Base-by-base conservation (phyloP, 2,113 vertebrate species). In the Calypte anna region DNA sequence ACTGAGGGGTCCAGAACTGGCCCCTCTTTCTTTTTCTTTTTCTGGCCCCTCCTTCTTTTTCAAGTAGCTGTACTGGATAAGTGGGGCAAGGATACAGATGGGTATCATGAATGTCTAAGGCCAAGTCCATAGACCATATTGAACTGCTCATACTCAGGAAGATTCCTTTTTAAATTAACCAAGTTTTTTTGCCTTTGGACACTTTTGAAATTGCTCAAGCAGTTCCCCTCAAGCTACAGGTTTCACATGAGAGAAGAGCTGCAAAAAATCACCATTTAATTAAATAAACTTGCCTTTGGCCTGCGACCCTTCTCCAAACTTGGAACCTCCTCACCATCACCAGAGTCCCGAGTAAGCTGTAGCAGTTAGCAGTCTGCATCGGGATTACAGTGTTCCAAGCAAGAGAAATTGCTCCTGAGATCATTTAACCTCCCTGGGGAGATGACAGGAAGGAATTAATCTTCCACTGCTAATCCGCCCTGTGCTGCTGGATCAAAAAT, bases 371-470 rank as follows among this genome's bases (percentile, higher is more conserved):
- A 55, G 75, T 44, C 86, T 94, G 89, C 96, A 97, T 85, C 64
- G 10, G 74, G 54, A 97, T 96, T 97, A 95, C 90, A 48, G 95
- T 88, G 95, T 94, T 97, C 96, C 83, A 93, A 97, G 95, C 83
- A 88, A 94, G 79, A 97, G 97, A 97, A 97, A 97, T 97, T 96
- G 94, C 96, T 96, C 96, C 96, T 30, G 91, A 97, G 96, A 97
- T 97, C 97, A 96, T 97, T 97, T 97, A 96, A 96, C 92, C 95
- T 95, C 96, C 96, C 96, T 31, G 40, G 95, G 97, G 97, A 98
- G 97, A 95, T 90, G 96, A 97, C 97, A 97, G 97, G 96, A 97
- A 97, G 94, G 97, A 98, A 98, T 98, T 97, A 97, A 98, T 98
- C 97, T 98, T 97, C 95, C 69, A 31, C 96, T 93, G 94, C 97